Percentiles rank a stretch among this genome's conserved stretches.
Conservation (phyloP, 2,113 vertebrate species). For the Dasypus novemcinctus region DNA sequence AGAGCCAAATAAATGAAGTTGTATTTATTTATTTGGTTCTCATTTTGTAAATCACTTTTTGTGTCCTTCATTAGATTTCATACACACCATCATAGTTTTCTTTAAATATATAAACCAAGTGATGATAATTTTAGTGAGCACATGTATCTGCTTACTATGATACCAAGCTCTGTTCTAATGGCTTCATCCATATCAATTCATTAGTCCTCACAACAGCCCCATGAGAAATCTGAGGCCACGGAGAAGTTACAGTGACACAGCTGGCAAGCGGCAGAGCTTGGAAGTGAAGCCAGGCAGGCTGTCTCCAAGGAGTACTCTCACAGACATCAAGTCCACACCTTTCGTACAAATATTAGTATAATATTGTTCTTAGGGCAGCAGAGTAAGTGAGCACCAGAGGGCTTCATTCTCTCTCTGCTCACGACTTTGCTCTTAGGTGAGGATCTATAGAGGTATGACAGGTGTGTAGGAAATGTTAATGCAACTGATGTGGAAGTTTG, state of each 20-base stretch:
- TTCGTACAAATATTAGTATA: background rate
- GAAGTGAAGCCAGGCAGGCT: background rate
- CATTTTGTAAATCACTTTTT: slow-evolving; percentile 21
- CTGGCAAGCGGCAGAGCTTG: background rate
- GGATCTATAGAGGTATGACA: background rate
- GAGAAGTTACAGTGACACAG: background rate
- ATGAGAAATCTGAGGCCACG: background rate
- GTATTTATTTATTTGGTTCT: background rate
- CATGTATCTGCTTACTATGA: background rate
- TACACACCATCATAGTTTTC: background rate
- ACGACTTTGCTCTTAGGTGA: background rate
- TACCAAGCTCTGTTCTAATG: background rate
- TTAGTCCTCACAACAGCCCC: background rate
- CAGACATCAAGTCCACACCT: background rate
- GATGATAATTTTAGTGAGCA: background rate
- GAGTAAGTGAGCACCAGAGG: background rate
- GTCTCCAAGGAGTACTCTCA: background rate
- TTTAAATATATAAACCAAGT: background rate
- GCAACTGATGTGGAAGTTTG: background rate
- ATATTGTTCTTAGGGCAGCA: background rate
- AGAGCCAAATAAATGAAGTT: background rate
- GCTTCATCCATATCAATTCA: background rate
- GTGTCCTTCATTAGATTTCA: slow-evolving; percentile 20
- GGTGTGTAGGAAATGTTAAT: background rate
- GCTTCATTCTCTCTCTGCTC: background rate